Conservation (phyloP, 2,113 vertebrate genomes). For the Neodon shergylaensis region DNA sequence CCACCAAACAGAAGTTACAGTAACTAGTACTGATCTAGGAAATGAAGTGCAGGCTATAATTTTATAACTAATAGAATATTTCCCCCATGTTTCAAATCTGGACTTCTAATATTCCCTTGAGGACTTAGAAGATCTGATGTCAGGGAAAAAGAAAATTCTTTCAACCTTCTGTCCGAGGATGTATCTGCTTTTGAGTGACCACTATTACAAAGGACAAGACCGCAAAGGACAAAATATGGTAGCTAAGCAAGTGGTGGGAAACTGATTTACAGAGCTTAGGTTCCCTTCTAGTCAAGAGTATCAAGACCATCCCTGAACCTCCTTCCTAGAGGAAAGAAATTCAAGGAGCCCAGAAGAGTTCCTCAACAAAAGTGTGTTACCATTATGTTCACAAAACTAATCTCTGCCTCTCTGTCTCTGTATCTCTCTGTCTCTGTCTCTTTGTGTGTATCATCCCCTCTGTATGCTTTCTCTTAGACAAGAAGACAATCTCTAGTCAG, state of each 20-base stretch:
- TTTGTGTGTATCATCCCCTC: neutral
- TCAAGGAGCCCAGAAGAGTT: neutral
- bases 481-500: slow-evolving; percentile 18
- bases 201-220: neutral
- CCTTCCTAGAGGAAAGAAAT: neutral
- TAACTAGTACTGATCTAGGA: slow-evolving; percentile 9
- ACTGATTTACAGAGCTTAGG: neutral
- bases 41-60: neutral
- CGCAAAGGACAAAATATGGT: neutral
- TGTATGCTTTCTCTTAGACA: slow-evolving; percentile 38
- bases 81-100: neutral
- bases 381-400: neutral
- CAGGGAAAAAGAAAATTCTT: neutral
- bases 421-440: neutral
- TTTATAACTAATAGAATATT: neutral
- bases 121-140: neutral
- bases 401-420: neutral
- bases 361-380: neutral
- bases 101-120: slow-evolving; percentile 11
- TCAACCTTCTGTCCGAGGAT: neutral
- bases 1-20: slow-evolving; percentile 5
- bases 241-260: neutral
- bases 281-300: neutral
- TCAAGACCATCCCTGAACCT: neutral
- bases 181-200: slow-evolving; percentile 42